Conservation (phyloP, 2,888 invertebrate species). For the Ochlodes sylvanus region DNA sequence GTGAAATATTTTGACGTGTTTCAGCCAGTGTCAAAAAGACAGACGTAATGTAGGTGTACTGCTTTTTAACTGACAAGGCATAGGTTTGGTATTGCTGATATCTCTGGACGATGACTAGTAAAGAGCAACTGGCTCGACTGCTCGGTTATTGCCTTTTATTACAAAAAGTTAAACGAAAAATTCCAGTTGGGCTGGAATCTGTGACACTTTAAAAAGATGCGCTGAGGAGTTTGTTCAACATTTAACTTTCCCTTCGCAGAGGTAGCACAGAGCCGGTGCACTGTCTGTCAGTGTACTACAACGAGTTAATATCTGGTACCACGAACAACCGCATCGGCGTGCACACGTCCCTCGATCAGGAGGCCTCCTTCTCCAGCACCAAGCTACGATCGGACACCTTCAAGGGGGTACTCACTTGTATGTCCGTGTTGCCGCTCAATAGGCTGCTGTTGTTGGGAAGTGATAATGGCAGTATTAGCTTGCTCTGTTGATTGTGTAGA, state of each 20-base stretch:
- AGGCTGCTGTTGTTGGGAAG: constrained; percentile 95
- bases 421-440: constrained; percentile 96
- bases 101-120: too few species aligned
- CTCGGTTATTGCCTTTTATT: too few species aligned
- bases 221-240: too few species aligned
- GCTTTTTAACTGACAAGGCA: too few species aligned
- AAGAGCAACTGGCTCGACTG: too few species aligned
- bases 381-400: constrained; percentile 95
- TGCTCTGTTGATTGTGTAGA: constrained; percentile 88
- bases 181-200: too few species aligned
- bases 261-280: constrained; percentile 97
- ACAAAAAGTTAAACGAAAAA: too few species aligned
- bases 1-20: too few species aligned
- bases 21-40: too few species aligned
- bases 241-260: constrained; percentile 70
- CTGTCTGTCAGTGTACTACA: constrained; percentile 91
- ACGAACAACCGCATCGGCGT: constrained; percentile 97
- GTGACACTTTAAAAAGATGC: too few species aligned
- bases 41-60: too few species aligned
- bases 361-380: constrained; percentile 92
- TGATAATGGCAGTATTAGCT: constrained; percentile 94
- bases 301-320: constrained; percentile 95
- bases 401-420: constrained; percentile 95
- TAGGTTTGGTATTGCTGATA: too few species aligned
- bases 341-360: constrained; percentile 89